phyloP scores from a whole-genome alignment of 1,140 invertebrate genomes.

The Spodoptera frugiperda region DNA sequence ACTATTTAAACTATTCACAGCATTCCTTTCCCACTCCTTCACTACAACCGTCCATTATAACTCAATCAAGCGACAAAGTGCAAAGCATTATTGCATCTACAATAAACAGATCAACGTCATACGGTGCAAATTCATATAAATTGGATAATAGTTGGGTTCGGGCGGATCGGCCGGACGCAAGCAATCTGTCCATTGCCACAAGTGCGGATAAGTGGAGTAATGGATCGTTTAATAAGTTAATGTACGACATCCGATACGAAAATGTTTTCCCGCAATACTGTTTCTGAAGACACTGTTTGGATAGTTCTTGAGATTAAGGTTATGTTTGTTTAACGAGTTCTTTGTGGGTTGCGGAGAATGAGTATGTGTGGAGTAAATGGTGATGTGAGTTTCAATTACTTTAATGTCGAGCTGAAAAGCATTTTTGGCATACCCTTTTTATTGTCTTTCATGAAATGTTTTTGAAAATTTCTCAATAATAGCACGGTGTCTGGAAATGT shows the following conservation, averaged over 20 bases:
- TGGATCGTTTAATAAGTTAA: constrained; percentile 58
- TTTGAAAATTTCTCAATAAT: no score
- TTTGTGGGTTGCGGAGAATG: background rate
- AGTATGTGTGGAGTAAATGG: background rate
- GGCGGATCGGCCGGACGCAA: constrained; percentile 68
- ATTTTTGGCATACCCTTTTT: no score
- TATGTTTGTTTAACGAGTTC: constrained; percentile 7
- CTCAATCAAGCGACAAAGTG: constrained; percentile 20
- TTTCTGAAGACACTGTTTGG: constrained; percentile 15
- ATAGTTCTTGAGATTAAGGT: constrained; percentile 5
- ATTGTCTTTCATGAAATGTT: no score
- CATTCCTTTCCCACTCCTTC: background rate
- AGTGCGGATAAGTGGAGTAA: constrained; percentile 73
- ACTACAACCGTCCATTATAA: constrained; percentile 16
- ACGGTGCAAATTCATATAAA: constrained; percentile 64
- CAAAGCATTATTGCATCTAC: constrained; percentile 34
- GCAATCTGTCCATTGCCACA: constrained; percentile 71
- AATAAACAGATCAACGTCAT: constrained; percentile 59
- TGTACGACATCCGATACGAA: constrained; percentile 49
- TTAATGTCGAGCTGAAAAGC: no score
- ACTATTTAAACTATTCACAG: no score
- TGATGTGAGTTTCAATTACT: no score
- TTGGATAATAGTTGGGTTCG: constrained; percentile 73
- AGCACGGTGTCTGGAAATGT: no score
- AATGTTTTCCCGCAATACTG: constrained; percentile 45